Conservation (phyloP, 1,140 invertebrate species). For the Formica exsecta region DNA sequence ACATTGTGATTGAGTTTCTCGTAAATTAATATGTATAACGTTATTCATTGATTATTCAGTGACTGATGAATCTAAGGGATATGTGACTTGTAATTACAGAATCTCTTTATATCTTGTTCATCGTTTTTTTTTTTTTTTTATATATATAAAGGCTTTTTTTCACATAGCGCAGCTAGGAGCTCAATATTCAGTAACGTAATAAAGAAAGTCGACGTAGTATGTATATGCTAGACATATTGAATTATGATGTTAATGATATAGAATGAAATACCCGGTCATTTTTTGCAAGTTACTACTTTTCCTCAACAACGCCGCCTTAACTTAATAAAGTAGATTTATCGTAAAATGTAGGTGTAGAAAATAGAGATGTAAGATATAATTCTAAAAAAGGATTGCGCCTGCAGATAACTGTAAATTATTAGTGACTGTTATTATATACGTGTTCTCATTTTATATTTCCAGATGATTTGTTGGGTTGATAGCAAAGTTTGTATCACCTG, state of each 20-base stretch:
- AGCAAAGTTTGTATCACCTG: neutral
- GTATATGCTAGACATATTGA: conserved; percentile 8
- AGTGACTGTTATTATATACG: neutral
- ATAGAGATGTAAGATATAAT: neutral
- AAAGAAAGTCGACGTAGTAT: neutral
- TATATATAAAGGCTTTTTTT: neutral
- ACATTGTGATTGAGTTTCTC: neutral
- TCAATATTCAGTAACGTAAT: neutral
- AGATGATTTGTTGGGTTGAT: neutral
- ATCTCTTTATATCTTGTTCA: neutral
- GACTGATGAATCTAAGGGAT: neutral
- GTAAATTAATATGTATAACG: neutral
- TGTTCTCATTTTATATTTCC: neutral
- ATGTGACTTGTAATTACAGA: neutral
- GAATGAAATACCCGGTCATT: neutral
- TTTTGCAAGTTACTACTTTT: neutral
- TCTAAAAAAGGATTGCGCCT: neutral
- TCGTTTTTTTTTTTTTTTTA: neutral
- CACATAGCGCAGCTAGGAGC: neutral
- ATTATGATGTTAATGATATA: neutral
- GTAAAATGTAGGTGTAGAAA: neutral
- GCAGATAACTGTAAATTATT: neutral
- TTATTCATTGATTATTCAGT: neutral
- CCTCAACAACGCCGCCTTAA: neutral
- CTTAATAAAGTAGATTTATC: neutral